A percentile compares a stretch with the other conserved stretches of the same genome.
phyloP scores from a whole-genome alignment of 2,113 vertebrate species.

The Odontesthes bonariensis region DNA sequence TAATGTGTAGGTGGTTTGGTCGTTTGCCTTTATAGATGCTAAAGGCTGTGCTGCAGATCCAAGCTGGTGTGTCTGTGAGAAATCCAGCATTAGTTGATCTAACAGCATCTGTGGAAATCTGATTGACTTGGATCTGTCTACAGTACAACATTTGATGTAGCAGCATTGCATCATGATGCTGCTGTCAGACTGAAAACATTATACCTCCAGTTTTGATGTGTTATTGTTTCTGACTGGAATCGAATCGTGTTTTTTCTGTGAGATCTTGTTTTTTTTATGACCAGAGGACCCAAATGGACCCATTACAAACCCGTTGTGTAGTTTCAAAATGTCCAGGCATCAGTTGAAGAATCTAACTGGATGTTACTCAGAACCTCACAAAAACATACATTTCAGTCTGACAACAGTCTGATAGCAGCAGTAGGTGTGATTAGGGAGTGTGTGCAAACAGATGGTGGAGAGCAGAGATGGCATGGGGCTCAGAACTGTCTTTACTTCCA shows the following conservation, averaged over 20 bases:
- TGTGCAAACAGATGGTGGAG: constrained; percentile 58
- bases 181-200: constrained; percentile 44
- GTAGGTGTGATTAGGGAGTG: constrained; percentile 24
- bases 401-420: constrained; percentile 53
- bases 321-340: constrained; percentile 58
- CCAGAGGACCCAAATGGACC: constrained; percentile 43
- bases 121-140: constrained; percentile 39
- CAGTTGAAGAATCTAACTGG: constrained; percentile 54
- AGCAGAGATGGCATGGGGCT: constrained; percentile 48
- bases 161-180: constrained; percentile 43
- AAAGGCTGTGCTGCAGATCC: constrained; percentile 22
- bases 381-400: constrained; percentile 41
- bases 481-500: constrained; percentile 57
- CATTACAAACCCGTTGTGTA: constrained; percentile 49
- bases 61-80: constrained; percentile 40
- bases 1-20: constrained; percentile 37
- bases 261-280: constrained; percentile 32
- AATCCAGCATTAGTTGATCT: constrained; percentile 35
- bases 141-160: constrained; percentile 25
- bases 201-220: constrained; percentile 29
- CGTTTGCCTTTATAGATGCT: constrained; percentile 46
- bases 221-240: constrained; percentile 48
- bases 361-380: constrained; percentile 38
- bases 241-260: constrained; percentile 46
- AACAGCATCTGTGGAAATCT: constrained; percentile 26